A percentile compares a stretch with the other conserved stretches of the same genome.
phyloP scores from a whole-genome alignment of 2,888 invertebrate genomes.

The Drosophila kambysellisi region DNA sequence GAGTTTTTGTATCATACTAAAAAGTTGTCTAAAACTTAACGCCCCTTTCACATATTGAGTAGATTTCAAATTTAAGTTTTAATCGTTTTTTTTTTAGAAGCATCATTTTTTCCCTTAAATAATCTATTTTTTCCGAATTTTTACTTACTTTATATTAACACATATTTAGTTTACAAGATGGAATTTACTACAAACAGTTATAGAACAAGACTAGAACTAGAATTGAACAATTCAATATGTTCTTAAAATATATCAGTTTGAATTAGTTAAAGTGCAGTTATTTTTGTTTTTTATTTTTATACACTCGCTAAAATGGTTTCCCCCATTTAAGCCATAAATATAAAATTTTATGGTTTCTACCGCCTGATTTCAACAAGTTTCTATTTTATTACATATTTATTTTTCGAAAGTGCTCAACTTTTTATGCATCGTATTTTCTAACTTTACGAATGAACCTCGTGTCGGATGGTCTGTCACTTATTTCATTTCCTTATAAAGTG shows the following conservation, averaged over 20 bases:
- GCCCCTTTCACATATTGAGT: background rate
- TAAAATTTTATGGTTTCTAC: background rate
- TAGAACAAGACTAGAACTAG: background rate
- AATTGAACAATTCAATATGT: background rate
- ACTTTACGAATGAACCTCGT: conserved; percentile 38
- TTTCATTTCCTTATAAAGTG: conserved; percentile 40
- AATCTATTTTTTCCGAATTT: background rate
- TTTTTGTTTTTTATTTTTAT: background rate
- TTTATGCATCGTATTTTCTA: background rate
- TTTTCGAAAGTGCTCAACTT: background rate
- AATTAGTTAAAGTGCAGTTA: background rate
- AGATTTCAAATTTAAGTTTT: background rate
- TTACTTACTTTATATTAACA: background rate
- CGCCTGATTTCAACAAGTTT: background rate
- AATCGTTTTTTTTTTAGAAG: background rate
- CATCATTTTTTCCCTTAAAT: background rate
- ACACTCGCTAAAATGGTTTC: background rate
- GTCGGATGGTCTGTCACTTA: conserved; percentile 26
- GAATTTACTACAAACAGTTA: background rate
- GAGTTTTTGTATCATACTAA: background rate
- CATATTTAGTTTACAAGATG: background rate
- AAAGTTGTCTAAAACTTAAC: background rate
- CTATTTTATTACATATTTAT: background rate
- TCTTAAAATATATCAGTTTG: background rate
- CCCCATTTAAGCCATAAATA: background rate